Percentiles rank a stretch among this genome's conserved stretches.
These are phyloP conservation scores for Epizoanthus stellaris DNA, from an alignment of 92 coral and sea anemone genomes.

Conservation along the genomic window DNA sequence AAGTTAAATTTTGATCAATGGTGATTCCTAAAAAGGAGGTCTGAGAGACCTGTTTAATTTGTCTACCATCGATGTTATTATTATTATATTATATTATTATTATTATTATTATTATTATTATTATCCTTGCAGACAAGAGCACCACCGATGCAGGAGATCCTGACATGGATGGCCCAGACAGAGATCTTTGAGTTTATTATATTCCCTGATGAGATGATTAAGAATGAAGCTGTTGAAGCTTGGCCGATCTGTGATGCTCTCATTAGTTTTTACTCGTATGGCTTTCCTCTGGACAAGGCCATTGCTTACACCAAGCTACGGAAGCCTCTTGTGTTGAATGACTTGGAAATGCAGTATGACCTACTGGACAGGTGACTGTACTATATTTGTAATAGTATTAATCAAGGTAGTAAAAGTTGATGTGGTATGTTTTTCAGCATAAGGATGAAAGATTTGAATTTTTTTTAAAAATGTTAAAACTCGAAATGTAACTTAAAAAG, in stretches of 20 bases:
- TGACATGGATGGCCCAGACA: slow-evolving; percentile 77
- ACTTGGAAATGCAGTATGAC: slow-evolving; percentile 90
- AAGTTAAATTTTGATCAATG: too few species aligned
- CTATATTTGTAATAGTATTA: not conserved
- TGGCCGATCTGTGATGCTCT: slow-evolving; percentile 97
- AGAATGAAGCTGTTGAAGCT: slow-evolving; percentile 79
- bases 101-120: too few species aligned
- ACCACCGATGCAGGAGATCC: slow-evolving; percentile 97
- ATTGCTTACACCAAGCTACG: slow-evolving; percentile 86
- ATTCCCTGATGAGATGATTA: slow-evolving; percentile 86
- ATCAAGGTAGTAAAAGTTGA: too few species aligned
- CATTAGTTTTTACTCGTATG: slow-evolving; percentile 90
- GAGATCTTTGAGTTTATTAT: slow-evolving; percentile 88
- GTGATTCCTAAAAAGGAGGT: too few species aligned
- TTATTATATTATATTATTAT: too few species aligned
- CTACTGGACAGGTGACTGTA: slow-evolving; percentile 81
- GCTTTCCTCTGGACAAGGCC: slow-evolving; percentile 95
- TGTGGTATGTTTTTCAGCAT: too few species aligned
- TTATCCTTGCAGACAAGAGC: slow-evolving; percentile 72
- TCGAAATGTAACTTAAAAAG: too few species aligned
- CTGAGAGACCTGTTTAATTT: too few species aligned
- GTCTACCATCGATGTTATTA: too few species aligned
- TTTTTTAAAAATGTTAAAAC: too few species aligned
- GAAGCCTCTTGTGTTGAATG: slow-evolving; percentile 89
- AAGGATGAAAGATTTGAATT: too few species aligned